Evolutionary conservation across 2,888 invertebrate genomes (phyloP), one percentile per base, ranked within the genome.

Genomic region (Pyrocoelia pectoralis): DNA sequence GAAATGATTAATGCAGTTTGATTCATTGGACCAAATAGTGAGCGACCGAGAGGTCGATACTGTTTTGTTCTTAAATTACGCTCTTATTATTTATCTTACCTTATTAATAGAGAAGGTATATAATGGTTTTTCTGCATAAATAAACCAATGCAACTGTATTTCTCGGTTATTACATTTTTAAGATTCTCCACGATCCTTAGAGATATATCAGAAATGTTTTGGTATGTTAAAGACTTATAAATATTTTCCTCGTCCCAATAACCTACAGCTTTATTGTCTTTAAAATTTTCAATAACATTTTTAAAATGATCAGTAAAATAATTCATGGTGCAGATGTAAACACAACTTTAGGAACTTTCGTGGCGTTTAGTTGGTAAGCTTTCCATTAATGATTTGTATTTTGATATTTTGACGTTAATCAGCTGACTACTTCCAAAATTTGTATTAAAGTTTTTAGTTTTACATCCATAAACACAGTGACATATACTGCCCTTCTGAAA

Each of bases 41-140:
- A n/a, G n/a, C n/a, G n/a, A n/a, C n/a, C n/a, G n/a, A n/a, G n/a
- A n/a, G n/a, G n/a, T n/a, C n/a, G n/a, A n/a, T n/a, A n/a, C n/a
- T n/a, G n/a, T n/a, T n/a, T n/a, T n/a, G n/a, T n/a, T n/a, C n/a
- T n/a, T n/a, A n/a, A n/a, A n/a, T n/a, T n/a, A n/a, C n/a, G n/a
- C n/a, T n/a, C n/a, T n/a, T n/a, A n/a, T n/a, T n/a, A n/a, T n/a
- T n/a, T n/a, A n/a, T n/a, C n/a, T 82, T 81, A 87, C 87, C 86
- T 84, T 28, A 86, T 82, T 68, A 86, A 81, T 61, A 86, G 75
- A 67, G 85, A 82, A 38, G 86, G 86, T 70, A 86, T 80, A 51
- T 84, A 80, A 46, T 83, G 74, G 74, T 85, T 85, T 70, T 84
- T 84, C 46, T 81, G 79, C 56, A 85, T 83, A 51, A 83, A 74